Base-by-base conservation (phyloP, 2,888 invertebrate genomes). In the Cephus rjabovi region DNA sequence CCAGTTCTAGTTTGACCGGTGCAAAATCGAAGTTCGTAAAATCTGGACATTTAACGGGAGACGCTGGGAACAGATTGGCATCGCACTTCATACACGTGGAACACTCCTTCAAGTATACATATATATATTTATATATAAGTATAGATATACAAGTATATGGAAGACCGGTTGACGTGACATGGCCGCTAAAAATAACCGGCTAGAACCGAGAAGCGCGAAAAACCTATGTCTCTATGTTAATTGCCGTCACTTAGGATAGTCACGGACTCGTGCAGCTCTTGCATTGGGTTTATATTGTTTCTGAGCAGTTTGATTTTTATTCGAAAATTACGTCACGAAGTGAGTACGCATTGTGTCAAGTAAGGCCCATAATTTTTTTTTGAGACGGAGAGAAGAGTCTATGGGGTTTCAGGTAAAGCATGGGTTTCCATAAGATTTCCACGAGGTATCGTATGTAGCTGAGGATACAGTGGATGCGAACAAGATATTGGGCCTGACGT, bases 181-280 rank as follows among this genome's bases (percentile, higher is more conserved):
- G 88, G 85, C 79, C 88, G 88, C 90, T 90, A 89, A 89, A 90
- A 89, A 90, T 90, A 90, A 81, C 83, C 80, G 82, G 74, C 84
- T 87, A 83, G 85, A 83, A 77, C 79, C 78, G 79, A 82, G 83
- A 82, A 79, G 81, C 82, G 86, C 83, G 86, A 88, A 88, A 89
- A 88, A 86, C 87, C 86, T 84, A 83, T 85, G 84, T 86, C 88
- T 79, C 87, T 87, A 87, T 87, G 86, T 85, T 87, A 88, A 90
- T 89, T 88, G 86, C 86, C 85, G 85, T 87, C 88, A 86, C 87
- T 88, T 86, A 86, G 86, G 71, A 71, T 31, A 31, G 71, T 34
- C 71, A 34, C 71, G 71, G 31, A 31, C 71, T 12, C 71, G 31
- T 23, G 56, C 23, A 56, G 2, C 23, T 56, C 56, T 56, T 23